Base-by-base conservation (phyloP, 2,113 vertebrate species). In the Bujurquina vittata region DNA sequence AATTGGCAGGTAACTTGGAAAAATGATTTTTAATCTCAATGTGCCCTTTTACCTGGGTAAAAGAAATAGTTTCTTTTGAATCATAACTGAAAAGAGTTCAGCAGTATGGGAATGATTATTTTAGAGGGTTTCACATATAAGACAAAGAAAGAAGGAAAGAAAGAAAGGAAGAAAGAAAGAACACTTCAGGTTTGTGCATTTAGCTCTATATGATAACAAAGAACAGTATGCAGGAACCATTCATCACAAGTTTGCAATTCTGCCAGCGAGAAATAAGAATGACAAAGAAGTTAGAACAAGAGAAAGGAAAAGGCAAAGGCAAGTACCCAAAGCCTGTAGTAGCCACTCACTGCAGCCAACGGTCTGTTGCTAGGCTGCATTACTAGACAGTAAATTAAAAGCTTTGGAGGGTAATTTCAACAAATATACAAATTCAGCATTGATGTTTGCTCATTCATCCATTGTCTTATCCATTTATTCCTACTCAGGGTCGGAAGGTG, bases 351-450 rank as follows among this genome's bases (percentile, higher is more conserved):
- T 69, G 60, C 55, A 88, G 75, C 77, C 86, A 87, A 76, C 74
- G 60, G 67, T 54, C 88, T 84, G 84, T 80, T 88, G 79, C 88
- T 85, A 33, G 80, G 80, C 74, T 84, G 80, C 54, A 85, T 77
- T 56, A 83, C 17, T 75, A 73, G 18, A 62, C 72, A 57, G 20
- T 80, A 46, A 77, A 69, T 84, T 46, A 88, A 80, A 81, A 40
- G 81, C 79, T 90, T 80, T 76, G 35, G 29, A 75, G 52, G 58
- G 54, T 58, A 80, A 86, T 84, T 87, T 61, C 74, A 1, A 89
- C 77, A 80, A 85, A 85, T 56, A 76, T 43, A 83, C 74, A 84
- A 89, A 83, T 78, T 33, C 67, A 57, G 67, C 56, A 82, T 85
- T 79, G 79, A 80, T 78, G 59, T 89, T 74, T 89, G 67, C 23